phyloP scores from a whole-genome alignment of 2,797 vertebrate genomes.

The Siniperca obscura region DNA sequence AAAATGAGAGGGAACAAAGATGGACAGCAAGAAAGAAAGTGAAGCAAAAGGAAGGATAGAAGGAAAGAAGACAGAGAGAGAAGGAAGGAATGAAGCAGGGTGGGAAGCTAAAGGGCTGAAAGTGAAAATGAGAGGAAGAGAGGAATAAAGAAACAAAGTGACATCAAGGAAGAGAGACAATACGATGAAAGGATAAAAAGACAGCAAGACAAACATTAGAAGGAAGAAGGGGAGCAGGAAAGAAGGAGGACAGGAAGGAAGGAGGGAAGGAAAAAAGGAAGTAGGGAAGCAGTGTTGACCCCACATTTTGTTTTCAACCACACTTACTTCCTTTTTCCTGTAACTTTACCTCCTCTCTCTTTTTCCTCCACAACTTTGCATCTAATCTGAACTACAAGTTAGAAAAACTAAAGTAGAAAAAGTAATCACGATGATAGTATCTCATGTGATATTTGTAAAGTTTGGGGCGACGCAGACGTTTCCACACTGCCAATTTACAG shows the following conservation, averaged over 20 bases:
- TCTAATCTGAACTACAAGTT: background rate
- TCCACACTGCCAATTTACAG: conserved; percentile 75
- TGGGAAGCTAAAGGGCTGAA: background rate
- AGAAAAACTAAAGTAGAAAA: background rate
- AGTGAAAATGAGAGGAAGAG: background rate
- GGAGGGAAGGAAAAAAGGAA: background rate
- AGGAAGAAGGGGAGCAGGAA: background rate
- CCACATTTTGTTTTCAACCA: too few species aligned
- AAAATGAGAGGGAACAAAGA: too few species aligned
- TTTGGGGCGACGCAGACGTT: conserved; percentile 17
- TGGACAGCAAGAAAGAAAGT: too few species aligned
- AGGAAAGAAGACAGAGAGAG: too few species aligned
- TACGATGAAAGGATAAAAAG: too few species aligned
- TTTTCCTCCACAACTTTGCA: background rate
- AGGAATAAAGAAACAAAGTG: background rate
- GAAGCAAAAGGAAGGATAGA: too few species aligned
- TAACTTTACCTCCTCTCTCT: background rate
- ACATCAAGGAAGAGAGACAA: background rate
- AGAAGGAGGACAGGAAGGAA: background rate
- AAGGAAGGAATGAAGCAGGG: background rate
- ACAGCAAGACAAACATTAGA: background rate
- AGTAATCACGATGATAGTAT: conserved; percentile 3
- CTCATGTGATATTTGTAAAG: conserved; percentile 42
- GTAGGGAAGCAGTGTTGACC: background rate
- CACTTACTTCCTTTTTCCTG: background rate